A percentile compares a stretch with the other conserved stretches of the same genome.
Evolutionary conservation across 2,888 invertebrate species (phyloP).

Genomic region (Amphipoea lucens): DNA sequence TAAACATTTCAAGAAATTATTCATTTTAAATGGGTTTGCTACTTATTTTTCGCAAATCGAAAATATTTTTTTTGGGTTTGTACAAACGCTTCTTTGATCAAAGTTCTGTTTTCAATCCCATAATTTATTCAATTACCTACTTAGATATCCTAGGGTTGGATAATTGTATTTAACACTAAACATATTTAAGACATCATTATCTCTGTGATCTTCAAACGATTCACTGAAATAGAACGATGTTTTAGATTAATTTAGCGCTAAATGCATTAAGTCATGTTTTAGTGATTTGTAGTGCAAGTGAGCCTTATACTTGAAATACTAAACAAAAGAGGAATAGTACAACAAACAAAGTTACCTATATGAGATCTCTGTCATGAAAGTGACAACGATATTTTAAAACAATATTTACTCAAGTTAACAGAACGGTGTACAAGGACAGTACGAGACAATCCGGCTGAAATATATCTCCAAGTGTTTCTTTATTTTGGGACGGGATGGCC

Average conservation of each 20-base stretch:
- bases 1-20: not conserved
- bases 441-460: conserved; percentile 61
- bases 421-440: conserved; percentile 27
- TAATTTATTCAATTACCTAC: not conserved
- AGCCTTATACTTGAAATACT: not conserved
- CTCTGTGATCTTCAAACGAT: not conserved
- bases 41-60: not conserved
- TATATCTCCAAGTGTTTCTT: conserved; percentile 75
- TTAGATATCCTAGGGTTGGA: not conserved
- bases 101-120: not conserved
- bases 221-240: not conserved
- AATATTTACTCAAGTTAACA: conserved; percentile 35
- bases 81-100: not conserved
- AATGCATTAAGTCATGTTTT: not conserved
- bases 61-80: not conserved
- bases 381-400: conserved; percentile 41
- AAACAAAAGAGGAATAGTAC: not conserved
- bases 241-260: not conserved
- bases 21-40: not conserved
- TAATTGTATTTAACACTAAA: not conserved
- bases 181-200: not conserved
- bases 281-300: not conserved
- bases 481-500: conserved; percentile 68
- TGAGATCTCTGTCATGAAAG: not conserved
- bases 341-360: not conserved